Base-by-base conservation (phyloP, 1,140 invertebrate species). In the Acromyrmex echinatior region DNA sequence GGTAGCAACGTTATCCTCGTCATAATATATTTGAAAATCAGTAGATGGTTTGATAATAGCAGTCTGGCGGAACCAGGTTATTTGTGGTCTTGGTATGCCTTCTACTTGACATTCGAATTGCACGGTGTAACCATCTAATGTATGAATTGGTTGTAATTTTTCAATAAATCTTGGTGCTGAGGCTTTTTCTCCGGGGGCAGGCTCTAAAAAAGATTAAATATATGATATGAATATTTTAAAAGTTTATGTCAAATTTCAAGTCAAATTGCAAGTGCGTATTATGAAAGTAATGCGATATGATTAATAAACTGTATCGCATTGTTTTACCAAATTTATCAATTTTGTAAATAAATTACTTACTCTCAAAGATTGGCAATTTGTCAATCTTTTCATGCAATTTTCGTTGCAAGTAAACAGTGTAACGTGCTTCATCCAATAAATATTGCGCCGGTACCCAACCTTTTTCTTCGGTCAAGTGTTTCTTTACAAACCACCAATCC, bases 41-140 rank as follows among this genome's bases (percentile, higher is more conserved):
- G 97, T 96, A 0, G 98, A 98, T 58, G 97, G 97, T 95, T 99
- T 98, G 35, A 99, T 98, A 85, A 99, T 98, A 16, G 98, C 97
- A 0, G 98, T 98, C 96, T 99, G 98, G 86, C 98, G 96, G 96
- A 99, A 99, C 98, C 98, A 99, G 10, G 98, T 99, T 66, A 99
- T 98, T 94, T 98, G 98, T 25, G 99, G 98, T 91, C 98, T 96
- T 31, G 99, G 98, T 92, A 96, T 96, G 68, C 98, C 99, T 95
- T 98, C 98, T 9, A 99, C 98, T 96, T 98, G 97, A 90, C 98
- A 98, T 93, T 98, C 97, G 91, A 99, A 99, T 93, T 98, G 97
- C 16, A 98, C 97, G 3, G 98, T 98, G 66, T 97, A 97, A 58
- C 98, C 98, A 96, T 99, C 98, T 5, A 97, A 97, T 21, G 97